Evolutionary conservation across 2,888 invertebrate genomes (phyloP), one percentile per base, ranked within the genome.

Genomic region (Drosophila histrio): DNA sequence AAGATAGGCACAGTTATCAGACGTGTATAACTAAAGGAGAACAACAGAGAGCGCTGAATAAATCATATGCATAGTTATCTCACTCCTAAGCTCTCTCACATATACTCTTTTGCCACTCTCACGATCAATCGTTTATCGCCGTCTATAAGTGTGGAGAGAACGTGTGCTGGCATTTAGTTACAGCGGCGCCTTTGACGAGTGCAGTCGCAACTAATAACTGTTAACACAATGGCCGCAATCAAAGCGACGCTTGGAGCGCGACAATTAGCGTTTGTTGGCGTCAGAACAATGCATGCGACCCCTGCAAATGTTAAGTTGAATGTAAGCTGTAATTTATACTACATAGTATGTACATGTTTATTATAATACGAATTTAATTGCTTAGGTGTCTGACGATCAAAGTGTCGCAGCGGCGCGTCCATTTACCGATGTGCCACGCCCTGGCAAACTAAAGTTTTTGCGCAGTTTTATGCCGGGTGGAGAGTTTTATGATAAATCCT

Each of bases 401-500:
- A 47, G 30, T 4, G 44, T 13, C 5, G 30, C 38, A 5, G 43
- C 47, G 2, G 38, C n/a, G 7, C 68, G 66, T 0, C 63, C 72
- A 0, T 84, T 64, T n/a, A 43, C 54, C 2, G 77, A 79, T 1
- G 6, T 82, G n/a, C 82, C 82, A 0, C 67, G 68, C 0, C 88
- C 86, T 0, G 41, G 58, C 0, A 87, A 63, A 30, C 15, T 66
- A 2, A 41, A 57, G 3, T 74, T 85, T 7, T 21, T 82, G 34
- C 61, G 86, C 4, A 28, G 71, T 13, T 82, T 82, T 39, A 52
- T 82, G 79, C 86, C 79, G 0, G 82, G 82, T 0, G 82, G 82
- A 0, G 73, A 82, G 11, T 79, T 76, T 28, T 24, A 63, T 2
- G 39, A 83, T 9, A 43, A 28, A 1, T 82, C 82, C 0, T 1